Percentiles rank a stretch among this genome's conserved stretches.
Conservation (phyloP, 1,140 invertebrate species). For the Ladona fulva region DNA sequence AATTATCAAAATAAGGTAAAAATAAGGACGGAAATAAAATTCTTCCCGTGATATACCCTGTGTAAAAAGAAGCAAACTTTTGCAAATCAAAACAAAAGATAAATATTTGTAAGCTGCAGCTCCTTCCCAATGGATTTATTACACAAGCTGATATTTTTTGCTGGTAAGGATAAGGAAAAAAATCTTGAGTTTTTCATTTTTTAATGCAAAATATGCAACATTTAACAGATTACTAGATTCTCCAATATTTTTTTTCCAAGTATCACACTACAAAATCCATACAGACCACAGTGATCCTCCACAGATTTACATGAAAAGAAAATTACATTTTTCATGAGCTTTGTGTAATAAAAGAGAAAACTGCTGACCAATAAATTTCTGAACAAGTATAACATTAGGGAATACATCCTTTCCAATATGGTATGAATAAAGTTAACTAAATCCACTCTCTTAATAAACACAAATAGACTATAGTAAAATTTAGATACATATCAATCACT, state of each 20-base stretch:
- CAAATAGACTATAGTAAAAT: background rate
- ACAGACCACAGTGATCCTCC: background rate
- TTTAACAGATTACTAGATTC: background rate
- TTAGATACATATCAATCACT: background rate
- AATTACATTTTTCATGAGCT: background rate
- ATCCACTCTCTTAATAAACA: background rate
- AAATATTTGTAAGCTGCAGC: background rate
- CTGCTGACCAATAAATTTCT: background rate
- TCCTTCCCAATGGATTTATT: background rate
- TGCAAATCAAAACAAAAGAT: too few relatives aligned
- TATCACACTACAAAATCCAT: background rate
- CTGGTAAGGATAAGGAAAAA: conserved; percentile 2
- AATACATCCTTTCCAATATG: background rate
- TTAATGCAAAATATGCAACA: background rate
- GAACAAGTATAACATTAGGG: background rate
- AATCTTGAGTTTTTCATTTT: background rate
- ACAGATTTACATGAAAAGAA: background rate
- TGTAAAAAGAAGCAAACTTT: too few relatives aligned
- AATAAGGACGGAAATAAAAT: background rate
- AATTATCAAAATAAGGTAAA: background rate
- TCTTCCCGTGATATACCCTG: background rate
- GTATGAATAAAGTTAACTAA: background rate
- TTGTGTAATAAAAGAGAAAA: background rate
- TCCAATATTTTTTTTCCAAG: background rate
- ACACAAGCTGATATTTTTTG: background rate